Conservation (phyloP, 2,113 vertebrate species). For the Larimichthys crocea region DNA sequence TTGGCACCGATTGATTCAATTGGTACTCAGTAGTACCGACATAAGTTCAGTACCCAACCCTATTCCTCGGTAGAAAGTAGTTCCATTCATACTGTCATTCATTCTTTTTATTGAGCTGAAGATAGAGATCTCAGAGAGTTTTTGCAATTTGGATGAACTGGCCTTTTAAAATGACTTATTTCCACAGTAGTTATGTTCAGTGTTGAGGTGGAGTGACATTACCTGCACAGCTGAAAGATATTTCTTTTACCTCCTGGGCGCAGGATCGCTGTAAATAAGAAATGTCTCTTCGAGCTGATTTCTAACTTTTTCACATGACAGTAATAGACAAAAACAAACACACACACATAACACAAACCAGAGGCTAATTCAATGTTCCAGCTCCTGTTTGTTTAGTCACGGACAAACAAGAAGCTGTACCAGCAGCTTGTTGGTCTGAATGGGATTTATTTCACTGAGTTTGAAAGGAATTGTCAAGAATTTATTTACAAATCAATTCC, state of each 20-base stretch:
- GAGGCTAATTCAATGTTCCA: conserved; percentile 50
- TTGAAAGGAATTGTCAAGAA: conserved; percentile 53
- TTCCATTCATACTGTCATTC: neutral
- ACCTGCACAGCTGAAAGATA: neutral
- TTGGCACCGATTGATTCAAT: no score
- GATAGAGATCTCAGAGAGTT: no score
- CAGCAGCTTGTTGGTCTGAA: conserved; percentile 43
- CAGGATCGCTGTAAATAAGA: neutral
- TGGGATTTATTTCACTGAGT: conserved; percentile 48
- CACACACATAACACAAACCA: conserved; percentile 11
- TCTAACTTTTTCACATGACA: conserved; percentile 5
- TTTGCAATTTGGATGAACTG: neutral
- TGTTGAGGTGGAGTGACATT: neutral
- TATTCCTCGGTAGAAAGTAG: neutral
- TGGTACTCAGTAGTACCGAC: no score
- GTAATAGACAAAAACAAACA: conserved; percentile 12
- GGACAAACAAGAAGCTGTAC: conserved; percentile 45
- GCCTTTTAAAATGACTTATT: neutral
- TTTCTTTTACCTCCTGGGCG: neutral
- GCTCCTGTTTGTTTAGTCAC: conserved; percentile 51
- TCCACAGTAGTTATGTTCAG: neutral
- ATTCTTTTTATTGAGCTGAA: neutral
- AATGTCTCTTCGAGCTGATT: neutral
- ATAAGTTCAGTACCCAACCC: no score
- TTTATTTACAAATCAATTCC: conserved; percentile 61